Evolutionary conservation across 2,113 vertebrate species (phyloP).

Genomic region (Rallus limicola): DNA sequence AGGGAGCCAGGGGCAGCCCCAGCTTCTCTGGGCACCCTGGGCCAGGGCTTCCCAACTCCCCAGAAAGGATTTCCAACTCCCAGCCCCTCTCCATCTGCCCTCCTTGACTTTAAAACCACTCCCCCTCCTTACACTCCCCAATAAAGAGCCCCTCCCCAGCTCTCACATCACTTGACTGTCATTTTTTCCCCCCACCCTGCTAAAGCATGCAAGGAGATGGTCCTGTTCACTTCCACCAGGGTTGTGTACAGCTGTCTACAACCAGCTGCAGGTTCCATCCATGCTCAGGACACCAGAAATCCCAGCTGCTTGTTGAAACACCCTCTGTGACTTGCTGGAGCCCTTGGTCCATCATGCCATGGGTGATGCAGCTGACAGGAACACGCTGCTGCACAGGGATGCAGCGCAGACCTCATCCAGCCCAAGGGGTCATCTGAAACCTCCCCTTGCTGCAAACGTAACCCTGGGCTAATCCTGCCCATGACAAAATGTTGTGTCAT

Average conservation of each 20-base stretch:
- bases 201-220: not conserved
- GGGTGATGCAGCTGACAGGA: not conserved
- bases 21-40: accelerated
- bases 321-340: not conserved
- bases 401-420: not conserved
- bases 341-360: not conserved
- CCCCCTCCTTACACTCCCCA: no score
- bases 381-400: not conserved
- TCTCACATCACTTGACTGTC: not conserved
- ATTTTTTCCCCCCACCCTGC: not conserved
- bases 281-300: not conserved
- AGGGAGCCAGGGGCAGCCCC: not conserved
- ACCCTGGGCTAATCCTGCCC: not conserved
- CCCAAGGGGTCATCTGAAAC: not conserved
- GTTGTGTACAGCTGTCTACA: not conserved
- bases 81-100: not conserved
- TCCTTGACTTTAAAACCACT: not conserved
- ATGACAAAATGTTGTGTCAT: not conserved
- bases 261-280: not conserved
- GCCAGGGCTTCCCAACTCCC: not conserved
- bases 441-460: not conserved
- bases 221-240: not conserved
- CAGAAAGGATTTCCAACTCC: accelerated
- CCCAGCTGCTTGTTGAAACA: not conserved
- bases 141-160: not conserved